Conservation (phyloP, 1,140 invertebrate genomes). For the Frieseomelitta varia region DNA sequence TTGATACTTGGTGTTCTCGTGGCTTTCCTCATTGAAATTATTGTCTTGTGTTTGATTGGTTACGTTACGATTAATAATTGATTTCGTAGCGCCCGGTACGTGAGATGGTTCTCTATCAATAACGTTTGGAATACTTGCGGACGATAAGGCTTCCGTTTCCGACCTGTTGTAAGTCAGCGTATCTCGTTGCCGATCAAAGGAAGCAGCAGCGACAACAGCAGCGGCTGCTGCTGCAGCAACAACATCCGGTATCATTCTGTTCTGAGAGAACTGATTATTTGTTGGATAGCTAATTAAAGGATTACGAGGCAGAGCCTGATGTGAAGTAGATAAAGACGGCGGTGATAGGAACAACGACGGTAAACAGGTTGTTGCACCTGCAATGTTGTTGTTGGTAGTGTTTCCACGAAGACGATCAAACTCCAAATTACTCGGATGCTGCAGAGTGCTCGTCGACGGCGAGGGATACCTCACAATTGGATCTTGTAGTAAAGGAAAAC, state of each 20-base stretch:
- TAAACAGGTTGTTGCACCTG: slow-evolving; percentile 6
- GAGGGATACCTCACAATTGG: slow-evolving; percentile 43
- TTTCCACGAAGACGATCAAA: slow-evolving; percentile 38
- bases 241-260: slow-evolving; percentile 58
- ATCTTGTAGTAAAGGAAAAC: slow-evolving; percentile 29
- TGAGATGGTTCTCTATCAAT: slow-evolving; percentile 18
- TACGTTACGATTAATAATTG: background rate
- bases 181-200: slow-evolving; percentile 47
- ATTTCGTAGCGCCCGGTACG: background rate
- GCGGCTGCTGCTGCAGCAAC: slow-evolving; percentile 61
- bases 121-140: slow-evolving; percentile 1
- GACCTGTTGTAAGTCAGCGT: slow-evolving; percentile 28
- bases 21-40: slow-evolving; percentile 29
- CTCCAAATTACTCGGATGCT: slow-evolving; percentile 29
- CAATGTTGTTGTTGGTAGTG: slow-evolving; percentile 7
- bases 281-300: slow-evolving; percentile 24
- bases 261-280: slow-evolving; percentile 26
- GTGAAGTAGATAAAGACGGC: slow-evolving; percentile 26
- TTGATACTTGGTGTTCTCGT: slow-evolving; percentile 28
- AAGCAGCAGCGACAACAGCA: slow-evolving; percentile 57
- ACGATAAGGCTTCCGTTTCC: background rate
- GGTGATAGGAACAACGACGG: slow-evolving; percentile 33
- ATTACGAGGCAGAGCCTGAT: slow-evolving; percentile 33
- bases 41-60: slow-evolving; percentile 3
- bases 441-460: background rate